These are phyloP conservation scores for Engystomops pustulosus DNA, from an alignment of 2,113 vertebrate genomes.

Conservation along the genomic window DNA sequence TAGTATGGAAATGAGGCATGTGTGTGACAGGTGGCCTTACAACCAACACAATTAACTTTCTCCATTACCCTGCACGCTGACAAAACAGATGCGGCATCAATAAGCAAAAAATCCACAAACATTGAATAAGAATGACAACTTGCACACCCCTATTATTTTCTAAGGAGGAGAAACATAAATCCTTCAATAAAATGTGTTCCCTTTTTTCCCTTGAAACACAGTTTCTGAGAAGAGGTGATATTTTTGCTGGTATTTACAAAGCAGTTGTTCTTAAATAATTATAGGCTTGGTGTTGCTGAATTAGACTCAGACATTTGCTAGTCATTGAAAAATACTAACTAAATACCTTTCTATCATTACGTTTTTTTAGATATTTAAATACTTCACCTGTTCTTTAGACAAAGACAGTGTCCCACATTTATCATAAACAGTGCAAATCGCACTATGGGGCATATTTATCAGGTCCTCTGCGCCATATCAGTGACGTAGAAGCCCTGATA, in stretches of 20 bases:
- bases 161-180: conserved; percentile 75
- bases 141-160: conserved; percentile 80
- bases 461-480: no score
- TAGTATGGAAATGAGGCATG: conserved; percentile 94
- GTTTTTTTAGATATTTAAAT: no score
- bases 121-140: conserved; percentile 76
- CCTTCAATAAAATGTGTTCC: conserved; percentile 63
- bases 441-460: no score
- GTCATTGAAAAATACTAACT: no score
- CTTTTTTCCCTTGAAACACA: background rate
- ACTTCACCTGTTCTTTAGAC: no score
- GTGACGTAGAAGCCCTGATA: no score
- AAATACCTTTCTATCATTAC: no score
- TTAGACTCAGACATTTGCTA: no score
- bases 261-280: conserved; percentile 38
- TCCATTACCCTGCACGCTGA: conserved; percentile 86
- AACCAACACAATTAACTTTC: conserved; percentile 95
- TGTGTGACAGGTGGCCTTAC: conserved; percentile 94
- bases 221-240: conserved; percentile 49
- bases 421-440: no score
- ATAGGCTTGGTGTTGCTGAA: rapidly evolving
- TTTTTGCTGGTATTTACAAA: conserved; percentile 50
- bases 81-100: conserved; percentile 88
- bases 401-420: no score
- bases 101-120: conserved; percentile 76